Conservation (phyloP, 1,140 invertebrate genomes). For the Drosophila paulistorum region DNA sequence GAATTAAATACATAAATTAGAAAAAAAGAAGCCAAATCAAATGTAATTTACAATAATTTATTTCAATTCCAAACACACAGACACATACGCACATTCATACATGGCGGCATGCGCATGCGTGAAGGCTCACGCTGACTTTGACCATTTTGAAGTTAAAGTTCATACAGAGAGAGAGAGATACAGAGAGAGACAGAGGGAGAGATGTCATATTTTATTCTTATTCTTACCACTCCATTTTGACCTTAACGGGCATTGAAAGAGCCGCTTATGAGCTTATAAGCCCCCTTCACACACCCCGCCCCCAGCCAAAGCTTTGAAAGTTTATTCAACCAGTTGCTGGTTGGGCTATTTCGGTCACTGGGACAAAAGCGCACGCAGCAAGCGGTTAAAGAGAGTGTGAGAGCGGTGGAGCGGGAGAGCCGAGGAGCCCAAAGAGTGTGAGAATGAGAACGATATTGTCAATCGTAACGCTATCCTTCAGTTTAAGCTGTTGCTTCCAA, state of each 20-base stretch:
- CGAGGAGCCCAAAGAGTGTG: background rate
- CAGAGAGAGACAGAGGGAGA: background rate
- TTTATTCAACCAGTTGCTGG: constrained; percentile 33
- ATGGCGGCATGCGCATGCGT: constrained; percentile 41
- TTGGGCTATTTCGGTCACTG: constrained; percentile 58
- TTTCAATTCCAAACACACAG: constrained; percentile 22
- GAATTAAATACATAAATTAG: background rate
- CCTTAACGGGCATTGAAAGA: background rate
- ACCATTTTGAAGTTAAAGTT: constrained; percentile 30
- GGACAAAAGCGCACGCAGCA: constrained; percentile 27
- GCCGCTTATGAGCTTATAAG: constrained; percentile 9
- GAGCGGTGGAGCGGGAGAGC: constrained; percentile 8
- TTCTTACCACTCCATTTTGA: background rate
- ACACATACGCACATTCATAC: constrained; percentile 22
- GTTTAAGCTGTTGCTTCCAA: constrained; percentile 18
- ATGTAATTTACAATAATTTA: constrained; percentile 5
- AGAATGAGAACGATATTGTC: constrained; percentile 13
- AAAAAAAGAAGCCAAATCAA: background rate
- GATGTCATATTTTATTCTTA: too few relatives aligned
- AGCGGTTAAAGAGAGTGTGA: background rate
- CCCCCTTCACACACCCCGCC: background rate
- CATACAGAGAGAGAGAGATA: constrained; percentile 10
- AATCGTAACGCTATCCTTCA: constrained; percentile 52
- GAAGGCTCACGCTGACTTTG: constrained; percentile 44
- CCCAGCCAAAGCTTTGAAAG: constrained; percentile 36